phyloP scores from a whole-genome alignment of 2,113 vertebrate species.

The Gasterosteus aculeatus region DNA sequence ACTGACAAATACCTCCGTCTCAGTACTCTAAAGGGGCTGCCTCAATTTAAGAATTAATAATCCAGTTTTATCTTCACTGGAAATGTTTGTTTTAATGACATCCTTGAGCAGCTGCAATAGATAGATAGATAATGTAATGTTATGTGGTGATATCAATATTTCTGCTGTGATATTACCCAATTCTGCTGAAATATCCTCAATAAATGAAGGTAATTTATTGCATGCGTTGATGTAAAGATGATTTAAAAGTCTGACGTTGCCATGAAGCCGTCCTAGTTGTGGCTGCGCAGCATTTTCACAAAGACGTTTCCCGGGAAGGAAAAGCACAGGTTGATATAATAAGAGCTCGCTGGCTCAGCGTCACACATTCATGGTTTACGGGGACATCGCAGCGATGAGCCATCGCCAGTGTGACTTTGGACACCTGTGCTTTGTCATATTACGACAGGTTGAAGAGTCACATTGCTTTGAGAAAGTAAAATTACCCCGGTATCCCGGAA shows the following conservation, averaged over 20 bases:
- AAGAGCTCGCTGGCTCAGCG: background rate
- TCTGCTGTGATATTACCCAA: background rate
- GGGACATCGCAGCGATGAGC: background rate
- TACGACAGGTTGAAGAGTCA: background rate
- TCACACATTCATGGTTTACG: background rate
- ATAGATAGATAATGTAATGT: background rate
- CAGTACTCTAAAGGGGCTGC: constrained; percentile 34
- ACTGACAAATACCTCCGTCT: constrained; percentile 61
- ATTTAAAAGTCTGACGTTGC: background rate
- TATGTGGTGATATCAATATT: background rate
- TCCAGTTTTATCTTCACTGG: constrained; percentile 33
- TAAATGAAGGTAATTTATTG: background rate
- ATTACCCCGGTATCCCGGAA: background rate
- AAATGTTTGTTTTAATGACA: constrained; percentile 25
- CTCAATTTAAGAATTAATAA: constrained; percentile 64
- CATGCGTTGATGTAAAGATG: background rate
- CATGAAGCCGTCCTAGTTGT: background rate
- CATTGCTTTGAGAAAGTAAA: background rate
- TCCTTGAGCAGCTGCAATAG: constrained; percentile 3
- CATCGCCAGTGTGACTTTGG: background rate
- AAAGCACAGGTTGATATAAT: background rate
- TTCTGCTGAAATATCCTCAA: background rate
- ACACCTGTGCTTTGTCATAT: background rate
- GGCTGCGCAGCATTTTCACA: background rate
- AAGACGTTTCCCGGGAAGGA: background rate